Evolutionary conservation across 2,888 invertebrate species (phyloP), one percentile per base, ranked within the genome.

Genomic region (Rosalia funebris): DNA sequence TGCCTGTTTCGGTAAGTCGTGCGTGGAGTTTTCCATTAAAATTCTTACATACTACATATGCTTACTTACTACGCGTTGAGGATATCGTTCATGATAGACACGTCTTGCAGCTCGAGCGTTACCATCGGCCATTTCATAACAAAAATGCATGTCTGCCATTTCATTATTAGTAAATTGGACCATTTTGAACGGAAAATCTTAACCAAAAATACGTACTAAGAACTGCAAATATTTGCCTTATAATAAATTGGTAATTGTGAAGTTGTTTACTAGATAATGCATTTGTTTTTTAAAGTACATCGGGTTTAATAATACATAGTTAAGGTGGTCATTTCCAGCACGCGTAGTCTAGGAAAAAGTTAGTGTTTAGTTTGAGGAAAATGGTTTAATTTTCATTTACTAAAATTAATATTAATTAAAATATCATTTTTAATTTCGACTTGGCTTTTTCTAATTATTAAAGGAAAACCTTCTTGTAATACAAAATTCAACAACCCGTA

Each of bases 61-160:
- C n/a, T 47, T 39, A 39, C 47, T 47, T 32, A 47, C 15, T 12
- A 20, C 10, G 25, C 31, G 25, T 11, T 41, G 25, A 37, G 47
- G 47, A 39, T 19, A 46, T 46, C 56, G 46, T 39, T 48, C 57
- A 39, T 57, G 32, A 48, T 48, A 57, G 19, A 56, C 34, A 16
- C 39, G 46, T 37, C 39, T 56, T 19, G 47, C 47, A 37, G 37
- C 39, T 16, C 20, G n/a, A 37, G 56, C 1, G 42, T 52, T 52
- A 14, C 44, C 52, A 32, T 48, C 14, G 36, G 56, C 56, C 19
- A 56, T 37, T 36, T 39, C 42, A 57, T 47, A 48, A 47, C 47
- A 41, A 32, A 46, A 57, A 57, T 57, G 47, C 39, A 47, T 57
- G 11, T 57, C 41, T 39, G 57, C 48, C 34, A 57, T 47, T 41